Evolutionary conservation across 1,140 invertebrate genomes (phyloP).

Genomic region (Vollenhovia emeryi): DNA sequence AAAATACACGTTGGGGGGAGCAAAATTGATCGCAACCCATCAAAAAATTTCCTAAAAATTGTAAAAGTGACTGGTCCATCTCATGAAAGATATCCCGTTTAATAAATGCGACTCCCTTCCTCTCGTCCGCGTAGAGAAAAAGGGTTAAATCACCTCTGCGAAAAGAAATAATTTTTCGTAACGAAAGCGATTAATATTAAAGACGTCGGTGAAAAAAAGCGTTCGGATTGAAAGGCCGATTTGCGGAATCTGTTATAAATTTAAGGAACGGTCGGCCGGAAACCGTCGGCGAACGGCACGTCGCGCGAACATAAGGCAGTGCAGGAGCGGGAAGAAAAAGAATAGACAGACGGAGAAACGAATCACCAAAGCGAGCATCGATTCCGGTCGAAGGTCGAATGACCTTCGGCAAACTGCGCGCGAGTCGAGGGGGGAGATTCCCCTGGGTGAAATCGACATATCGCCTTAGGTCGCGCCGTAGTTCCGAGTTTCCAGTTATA

Average conservation of each 20-base stretch:
- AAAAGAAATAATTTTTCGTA: neutral
- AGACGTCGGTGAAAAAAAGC: neutral
- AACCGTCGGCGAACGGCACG: conserved; percentile 4
- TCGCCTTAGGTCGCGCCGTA: conserved; percentile 74
- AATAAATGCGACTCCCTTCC: neutral
- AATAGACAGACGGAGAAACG: conserved; percentile 16
- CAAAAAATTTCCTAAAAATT: conserved; percentile 40
- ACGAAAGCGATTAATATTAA: neutral
- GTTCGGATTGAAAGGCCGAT: neutral
- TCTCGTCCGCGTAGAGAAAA: neutral
- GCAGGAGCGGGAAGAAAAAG: neutral
- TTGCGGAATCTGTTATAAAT: conserved; percentile 5
- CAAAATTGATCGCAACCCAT: conserved; percentile 36
- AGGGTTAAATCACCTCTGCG: neutral
- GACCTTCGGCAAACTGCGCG: conserved; percentile 69
- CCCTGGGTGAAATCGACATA: conserved; percentile 73
- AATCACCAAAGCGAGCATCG: conserved; percentile 60
- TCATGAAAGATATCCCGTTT: conserved; percentile 25
- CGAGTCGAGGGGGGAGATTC: conserved; percentile 62
- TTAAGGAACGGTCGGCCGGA: neutral
- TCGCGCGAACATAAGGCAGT: conserved; percentile 1
- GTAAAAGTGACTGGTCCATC: neutral
- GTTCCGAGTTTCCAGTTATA: conserved; percentile 77
- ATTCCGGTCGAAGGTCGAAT: conserved; percentile 72
- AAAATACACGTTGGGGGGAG: conserved; percentile 35